Conservation (phyloP, 2,113 vertebrate species). For the Sisor rabdophorus region DNA sequence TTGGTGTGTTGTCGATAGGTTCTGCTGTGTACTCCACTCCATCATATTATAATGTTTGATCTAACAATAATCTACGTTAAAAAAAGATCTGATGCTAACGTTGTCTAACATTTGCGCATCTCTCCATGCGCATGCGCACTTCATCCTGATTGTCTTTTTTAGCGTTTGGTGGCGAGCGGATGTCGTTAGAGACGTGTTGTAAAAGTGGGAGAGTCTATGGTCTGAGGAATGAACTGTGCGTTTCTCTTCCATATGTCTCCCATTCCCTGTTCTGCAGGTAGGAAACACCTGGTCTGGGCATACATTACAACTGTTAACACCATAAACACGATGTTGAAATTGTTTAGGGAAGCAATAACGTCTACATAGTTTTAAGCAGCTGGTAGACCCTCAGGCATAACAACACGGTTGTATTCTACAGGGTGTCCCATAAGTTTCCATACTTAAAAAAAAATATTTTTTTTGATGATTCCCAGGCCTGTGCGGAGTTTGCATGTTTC, state of each 20-base stretch:
- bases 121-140: neutral
- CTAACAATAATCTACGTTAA: too few relatives aligned
- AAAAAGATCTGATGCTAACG: too few relatives aligned
- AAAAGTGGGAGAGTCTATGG: slow-evolving; percentile 16
- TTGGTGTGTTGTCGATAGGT: too few relatives aligned
- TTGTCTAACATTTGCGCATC: too few relatives aligned
- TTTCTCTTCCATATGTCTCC: neutral
- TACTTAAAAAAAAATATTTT: too few relatives aligned
- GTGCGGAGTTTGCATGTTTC: too few relatives aligned
- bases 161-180: neutral
- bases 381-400: neutral
- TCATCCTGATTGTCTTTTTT: neutral
- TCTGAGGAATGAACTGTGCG: slow-evolving; percentile 13
- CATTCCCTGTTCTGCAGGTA: slow-evolving; percentile 26
- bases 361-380: slow-evolving; percentile 8
- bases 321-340: neutral
- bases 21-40: too few relatives aligned
- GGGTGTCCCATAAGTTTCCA: too few relatives aligned
- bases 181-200: slow-evolving; percentile 13
- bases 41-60: too few relatives aligned
- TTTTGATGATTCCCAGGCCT: too few relatives aligned
- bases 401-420: too few relatives aligned
- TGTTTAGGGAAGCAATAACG: neutral
- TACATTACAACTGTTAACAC: slow-evolving; percentile 24
- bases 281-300: slow-evolving; percentile 23